phyloP scores from a whole-genome alignment of 1,140 invertebrate genomes.

The Physella acuta region DNA sequence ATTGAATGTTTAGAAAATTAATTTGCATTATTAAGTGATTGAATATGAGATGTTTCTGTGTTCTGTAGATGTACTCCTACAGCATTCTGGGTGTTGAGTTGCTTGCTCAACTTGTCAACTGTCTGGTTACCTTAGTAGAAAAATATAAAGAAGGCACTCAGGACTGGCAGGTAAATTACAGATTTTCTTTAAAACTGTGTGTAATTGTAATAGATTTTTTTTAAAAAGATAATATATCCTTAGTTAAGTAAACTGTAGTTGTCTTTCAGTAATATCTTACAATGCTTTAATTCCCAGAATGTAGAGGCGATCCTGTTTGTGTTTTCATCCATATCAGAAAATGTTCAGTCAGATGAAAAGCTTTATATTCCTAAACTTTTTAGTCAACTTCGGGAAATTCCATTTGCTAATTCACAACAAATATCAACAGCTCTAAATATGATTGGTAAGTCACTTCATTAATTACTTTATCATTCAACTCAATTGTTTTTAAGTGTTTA shows the following conservation, averaged over 20 bases:
- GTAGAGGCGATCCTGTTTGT: slow-evolving; percentile 81
- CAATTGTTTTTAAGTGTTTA: too few relatives aligned
- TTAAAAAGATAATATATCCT: neutral
- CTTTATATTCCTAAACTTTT: slow-evolving; percentile 70
- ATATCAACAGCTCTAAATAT: slow-evolving; percentile 73
- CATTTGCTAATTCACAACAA: slow-evolving; percentile 68
- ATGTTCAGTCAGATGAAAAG: slow-evolving; percentile 68
- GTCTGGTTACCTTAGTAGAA: neutral
- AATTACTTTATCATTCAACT: too few relatives aligned
- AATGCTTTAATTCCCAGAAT: slow-evolving; percentile 59
- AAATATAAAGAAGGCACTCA: slow-evolving; percentile 16
- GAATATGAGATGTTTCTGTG: neutral
- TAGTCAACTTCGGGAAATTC: slow-evolving; percentile 67
- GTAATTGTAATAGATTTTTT: neutral
- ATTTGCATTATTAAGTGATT: too few relatives aligned
- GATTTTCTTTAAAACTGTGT: too few relatives aligned
- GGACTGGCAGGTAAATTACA: slow-evolving; percentile 23
- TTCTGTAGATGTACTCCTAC: slow-evolving; percentile 24
- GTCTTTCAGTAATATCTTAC: neutral
- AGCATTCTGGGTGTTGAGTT: slow-evolving; percentile 17
- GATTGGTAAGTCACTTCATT: slow-evolving; percentile 64
- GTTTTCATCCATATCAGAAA: slow-evolving; percentile 78
- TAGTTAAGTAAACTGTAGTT: neutral
- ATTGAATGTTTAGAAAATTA: too few relatives aligned
- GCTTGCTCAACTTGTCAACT: slow-evolving; percentile 18